Percentiles rank a stretch among this genome's conserved stretches.
Evolutionary conservation across 2,113 vertebrate species (phyloP).

Genomic region (Craseonycteris thonglongyai): DNA sequence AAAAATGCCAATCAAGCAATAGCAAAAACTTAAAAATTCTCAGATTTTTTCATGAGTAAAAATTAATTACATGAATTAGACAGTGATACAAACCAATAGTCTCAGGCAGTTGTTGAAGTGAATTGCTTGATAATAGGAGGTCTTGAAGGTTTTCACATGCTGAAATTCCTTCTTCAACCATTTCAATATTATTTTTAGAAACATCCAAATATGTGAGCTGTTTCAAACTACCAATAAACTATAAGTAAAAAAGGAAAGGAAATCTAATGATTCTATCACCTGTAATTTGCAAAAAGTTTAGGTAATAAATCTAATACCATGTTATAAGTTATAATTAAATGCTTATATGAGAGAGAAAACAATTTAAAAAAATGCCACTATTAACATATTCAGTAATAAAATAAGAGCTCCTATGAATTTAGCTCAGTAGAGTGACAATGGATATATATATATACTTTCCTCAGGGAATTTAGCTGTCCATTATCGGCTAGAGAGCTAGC

Average conservation of each 20-base stretch:
- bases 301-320: background rate
- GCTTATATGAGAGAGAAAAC: background rate
- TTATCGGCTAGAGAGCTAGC: background rate
- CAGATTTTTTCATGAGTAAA: background rate
- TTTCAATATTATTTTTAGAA: constrained; percentile 98
- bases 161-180: constrained; percentile 94
- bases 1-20: background rate
- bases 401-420: background rate
- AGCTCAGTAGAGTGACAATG: background rate
- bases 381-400: background rate
- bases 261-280: constrained; percentile 2
- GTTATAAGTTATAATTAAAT: constrained; percentile 26
- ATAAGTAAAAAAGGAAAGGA: constrained; percentile 44
- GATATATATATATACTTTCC: background rate
- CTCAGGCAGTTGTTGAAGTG: constrained; percentile 93
- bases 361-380: background rate
- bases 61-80: constrained; percentile 28
- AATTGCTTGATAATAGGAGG: constrained; percentile 93
- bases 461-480: background rate
- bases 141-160: constrained; percentile 96
- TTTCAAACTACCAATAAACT: constrained; percentile 95
- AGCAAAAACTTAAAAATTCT: background rate
- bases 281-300: constrained; percentile 33
- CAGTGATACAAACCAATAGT: constrained; percentile 88
- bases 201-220: constrained; percentile 94